Evolutionary conservation across 2,113 vertebrate species (phyloP), one percentile per base, ranked within the genome.

Genomic region (Falcunculus frontatus): DNA sequence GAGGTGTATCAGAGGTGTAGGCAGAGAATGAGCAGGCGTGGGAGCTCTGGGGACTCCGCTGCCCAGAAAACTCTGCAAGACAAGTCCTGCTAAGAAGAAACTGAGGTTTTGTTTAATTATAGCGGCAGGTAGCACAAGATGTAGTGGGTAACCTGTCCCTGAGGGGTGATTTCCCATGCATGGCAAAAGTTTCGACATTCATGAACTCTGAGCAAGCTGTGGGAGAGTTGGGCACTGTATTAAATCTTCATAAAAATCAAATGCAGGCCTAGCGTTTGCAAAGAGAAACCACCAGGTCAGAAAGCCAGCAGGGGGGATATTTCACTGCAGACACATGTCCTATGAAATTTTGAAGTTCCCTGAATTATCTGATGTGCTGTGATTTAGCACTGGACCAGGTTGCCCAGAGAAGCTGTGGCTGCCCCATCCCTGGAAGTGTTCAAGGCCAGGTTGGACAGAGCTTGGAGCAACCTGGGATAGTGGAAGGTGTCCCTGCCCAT

Each of bases 391-490:
- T 88, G 59, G 29, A 0, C 0, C 53, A 60, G 16, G 11, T 1
- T 46, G 6, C 46, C 33, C 69, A 60, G 53, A 60, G 39, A 6
- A 75, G 6, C 13, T 68, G 9, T 60, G 39, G 13, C 1, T 76
- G 21, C 8, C 12, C 11, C 18, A 19, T 69, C 30, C n/a, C 41
- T 62, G 55, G 62, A 47, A 76, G 17, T 3, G 55, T 30, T 4
- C 78, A 68, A 27, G n/a, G 39, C 25, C 55, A 27, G 26, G 10
- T 1, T 68, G 39, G 62, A 76, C 0, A 0, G 53, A 4, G 13
- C 4, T 60, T 18, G 13, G 25, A 76, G 41, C n/a, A 47, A 1
- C 41, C 8, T 68, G 41, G 25, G 5, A 1, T 2, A 11, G 55
- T 32, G 46, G n/a, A 23, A 76, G 25, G 13, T 39, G 60, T 16